Conservation (phyloP, 53 echinoderm and acorn worm species). For the Holothuria scabra region DNA sequence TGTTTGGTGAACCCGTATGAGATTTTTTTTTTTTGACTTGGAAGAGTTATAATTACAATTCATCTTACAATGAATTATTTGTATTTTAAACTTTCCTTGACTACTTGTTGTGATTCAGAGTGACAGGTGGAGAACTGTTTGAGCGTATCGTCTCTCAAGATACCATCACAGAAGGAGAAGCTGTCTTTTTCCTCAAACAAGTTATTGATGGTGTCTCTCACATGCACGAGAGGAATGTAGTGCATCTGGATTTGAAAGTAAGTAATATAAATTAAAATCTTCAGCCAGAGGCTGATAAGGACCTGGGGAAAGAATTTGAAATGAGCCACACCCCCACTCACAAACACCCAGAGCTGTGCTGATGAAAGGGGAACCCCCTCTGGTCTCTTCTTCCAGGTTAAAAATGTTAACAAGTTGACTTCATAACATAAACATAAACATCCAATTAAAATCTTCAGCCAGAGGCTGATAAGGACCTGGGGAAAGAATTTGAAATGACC, state of each 20-base stretch:
- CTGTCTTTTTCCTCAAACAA: slow-evolving; percentile 87
- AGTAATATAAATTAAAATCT: neutral
- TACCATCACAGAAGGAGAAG: slow-evolving; percentile 87
- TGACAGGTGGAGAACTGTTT: slow-evolving; percentile 97
- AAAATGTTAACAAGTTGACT: too few relatives aligned
- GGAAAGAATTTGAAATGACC: too few relatives aligned
- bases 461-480: too few relatives aligned
- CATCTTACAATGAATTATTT: neutral
- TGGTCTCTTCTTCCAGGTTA: too few relatives aligned
- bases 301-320: too few relatives aligned
- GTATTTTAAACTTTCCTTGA: slow-evolving; percentile 56
- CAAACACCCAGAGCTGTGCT: too few relatives aligned
- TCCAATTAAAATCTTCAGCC: too few relatives aligned
- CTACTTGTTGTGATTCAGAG: slow-evolving; percentile 55
- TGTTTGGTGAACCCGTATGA: neutral
- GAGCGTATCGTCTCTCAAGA: slow-evolving; percentile 91
- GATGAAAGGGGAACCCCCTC: too few relatives aligned
- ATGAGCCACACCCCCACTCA: too few relatives aligned
- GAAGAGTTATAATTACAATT: neutral
- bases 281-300: too few relatives aligned
- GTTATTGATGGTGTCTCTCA: slow-evolving; percentile 93
- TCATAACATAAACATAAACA: too few relatives aligned
- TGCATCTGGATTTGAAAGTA: slow-evolving; percentile 96
- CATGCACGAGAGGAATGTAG: slow-evolving; percentile 94
- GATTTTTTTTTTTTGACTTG: too few relatives aligned